Percentiles rank a stretch among this genome's conserved stretches.
phyloP scores from a whole-genome alignment of 2,797 vertebrate genomes.

The Smutsia temminckii region DNA sequence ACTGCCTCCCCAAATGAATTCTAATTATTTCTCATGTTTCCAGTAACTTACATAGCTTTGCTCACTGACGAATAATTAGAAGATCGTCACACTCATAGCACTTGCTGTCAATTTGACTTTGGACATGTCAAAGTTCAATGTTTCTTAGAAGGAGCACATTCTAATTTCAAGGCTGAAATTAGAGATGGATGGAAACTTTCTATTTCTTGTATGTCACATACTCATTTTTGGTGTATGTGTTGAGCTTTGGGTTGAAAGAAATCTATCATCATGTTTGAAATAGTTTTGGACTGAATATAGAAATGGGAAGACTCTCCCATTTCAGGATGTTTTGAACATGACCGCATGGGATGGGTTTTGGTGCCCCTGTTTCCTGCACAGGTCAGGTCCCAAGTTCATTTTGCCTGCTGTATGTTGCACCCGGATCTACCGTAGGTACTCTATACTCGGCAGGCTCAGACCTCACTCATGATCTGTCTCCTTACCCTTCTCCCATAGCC shows the following conservation, averaged over 20 bases:
- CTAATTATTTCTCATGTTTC: constrained; percentile 35
- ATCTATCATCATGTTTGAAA: not conserved
- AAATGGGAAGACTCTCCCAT: not conserved
- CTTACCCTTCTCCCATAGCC: not conserved
- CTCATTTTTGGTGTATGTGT: not conserved
- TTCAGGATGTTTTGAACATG: not conserved
- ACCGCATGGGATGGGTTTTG: not conserved
- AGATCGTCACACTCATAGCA: not conserved
- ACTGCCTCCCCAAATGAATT: not conserved
- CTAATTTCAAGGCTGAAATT: constrained; percentile 36
- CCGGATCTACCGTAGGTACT: not conserved
- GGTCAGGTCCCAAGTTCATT: not conserved
- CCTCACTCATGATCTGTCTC: not conserved
- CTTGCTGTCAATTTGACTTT: not conserved
- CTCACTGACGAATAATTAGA: constrained; percentile 41
- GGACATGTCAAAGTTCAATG: not conserved
- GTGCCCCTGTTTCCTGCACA: not conserved
- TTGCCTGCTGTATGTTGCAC: not conserved
- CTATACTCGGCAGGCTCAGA: not conserved
- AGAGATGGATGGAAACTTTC: not conserved
- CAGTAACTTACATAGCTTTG: constrained; percentile 17
- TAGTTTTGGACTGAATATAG: not conserved
- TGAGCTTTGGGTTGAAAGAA: not conserved
- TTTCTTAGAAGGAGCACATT: constrained; percentile 28
- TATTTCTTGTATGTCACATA: not conserved